Evolutionary conservation across 2,797 vertebrate genomes (phyloP).

Genomic region (Micropoecilia bifurca): DNA sequence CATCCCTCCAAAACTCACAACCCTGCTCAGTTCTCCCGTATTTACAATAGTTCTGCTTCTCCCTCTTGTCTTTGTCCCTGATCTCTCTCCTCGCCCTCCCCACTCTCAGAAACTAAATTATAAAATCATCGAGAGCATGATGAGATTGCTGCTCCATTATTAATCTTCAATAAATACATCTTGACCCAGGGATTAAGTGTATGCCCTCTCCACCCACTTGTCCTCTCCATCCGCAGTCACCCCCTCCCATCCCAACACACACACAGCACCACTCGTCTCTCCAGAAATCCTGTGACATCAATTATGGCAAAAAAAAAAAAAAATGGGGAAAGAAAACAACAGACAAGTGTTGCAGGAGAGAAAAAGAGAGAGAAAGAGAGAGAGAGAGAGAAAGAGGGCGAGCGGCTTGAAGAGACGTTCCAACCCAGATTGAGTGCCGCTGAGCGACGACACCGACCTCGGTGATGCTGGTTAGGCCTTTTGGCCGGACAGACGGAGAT

Average conservation of each 20-base stretch:
- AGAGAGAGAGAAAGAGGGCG: constrained; percentile 41
- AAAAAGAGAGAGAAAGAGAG: constrained; percentile 34
- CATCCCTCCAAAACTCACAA: neutral
- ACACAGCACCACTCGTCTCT: constrained; percentile 62
- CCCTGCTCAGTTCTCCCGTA: constrained; percentile 25
- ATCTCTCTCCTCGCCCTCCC: constrained; percentile 44
- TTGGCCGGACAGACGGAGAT: constrained; percentile 36
- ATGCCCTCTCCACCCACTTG: constrained; percentile 74
- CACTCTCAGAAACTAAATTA: constrained; percentile 78
- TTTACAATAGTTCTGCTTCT: constrained; percentile 61
- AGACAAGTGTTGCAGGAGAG: constrained; percentile 51
- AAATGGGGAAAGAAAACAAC: constrained; percentile 67
- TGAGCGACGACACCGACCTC: constrained; percentile 56
- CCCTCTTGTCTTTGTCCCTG: constrained; percentile 71
- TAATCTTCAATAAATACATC: constrained; percentile 90
- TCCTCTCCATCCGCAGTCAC: constrained; percentile 43
- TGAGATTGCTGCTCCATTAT: constrained; percentile 86
- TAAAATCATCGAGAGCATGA: constrained; percentile 86
- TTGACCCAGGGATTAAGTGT: constrained; percentile 84
- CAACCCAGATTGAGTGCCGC: constrained; percentile 57
- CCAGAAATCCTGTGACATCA: constrained; percentile 77
- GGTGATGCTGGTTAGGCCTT: constrained; percentile 22
- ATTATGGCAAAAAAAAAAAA: constrained; percentile 73
- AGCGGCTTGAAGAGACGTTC: constrained; percentile 59
- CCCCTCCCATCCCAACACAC: constrained; percentile 29